Conservation (phyloP, 1,140 invertebrate genomes). For the Drosophila funebris region DNA sequence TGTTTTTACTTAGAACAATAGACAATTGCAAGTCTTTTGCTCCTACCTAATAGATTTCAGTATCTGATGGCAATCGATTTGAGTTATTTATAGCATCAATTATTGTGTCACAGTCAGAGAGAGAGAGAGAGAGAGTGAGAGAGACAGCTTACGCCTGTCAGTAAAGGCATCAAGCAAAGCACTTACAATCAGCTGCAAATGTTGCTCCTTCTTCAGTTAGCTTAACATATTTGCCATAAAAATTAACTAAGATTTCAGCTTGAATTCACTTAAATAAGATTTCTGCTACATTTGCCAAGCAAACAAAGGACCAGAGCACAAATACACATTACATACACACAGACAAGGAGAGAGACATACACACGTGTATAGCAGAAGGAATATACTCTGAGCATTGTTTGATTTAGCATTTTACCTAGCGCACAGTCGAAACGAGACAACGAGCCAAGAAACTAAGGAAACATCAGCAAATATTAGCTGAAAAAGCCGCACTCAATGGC, state of each 20-base stretch:
- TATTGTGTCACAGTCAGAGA: constrained; percentile 30
- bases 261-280: constrained; percentile 59
- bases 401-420: constrained; percentile 56
- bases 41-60: background rate
- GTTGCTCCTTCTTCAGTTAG: constrained; percentile 16
- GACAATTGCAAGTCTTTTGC: background rate
- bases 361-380: background rate
- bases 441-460: constrained; percentile 30
- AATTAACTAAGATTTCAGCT: constrained; percentile 62
- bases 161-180: constrained; percentile 10
- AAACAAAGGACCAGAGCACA: constrained; percentile 44
- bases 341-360: background rate
- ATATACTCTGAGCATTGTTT: constrained; percentile 36
- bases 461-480: constrained; percentile 41
- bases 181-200: constrained; percentile 26
- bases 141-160: constrained; percentile 35
- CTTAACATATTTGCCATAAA: constrained; percentile 56
- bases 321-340: constrained; percentile 18
- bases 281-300: constrained; percentile 58
- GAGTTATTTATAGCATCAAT: constrained; percentile 48
- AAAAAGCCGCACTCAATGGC: constrained; percentile 28
- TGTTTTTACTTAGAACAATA: background rate
- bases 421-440: constrained; percentile 36
- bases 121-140: background rate
- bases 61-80: background rate